Evolutionary conservation across 1,140 invertebrate genomes (phyloP).

Genomic region (Tyrophagus putrescentiae): DNA sequence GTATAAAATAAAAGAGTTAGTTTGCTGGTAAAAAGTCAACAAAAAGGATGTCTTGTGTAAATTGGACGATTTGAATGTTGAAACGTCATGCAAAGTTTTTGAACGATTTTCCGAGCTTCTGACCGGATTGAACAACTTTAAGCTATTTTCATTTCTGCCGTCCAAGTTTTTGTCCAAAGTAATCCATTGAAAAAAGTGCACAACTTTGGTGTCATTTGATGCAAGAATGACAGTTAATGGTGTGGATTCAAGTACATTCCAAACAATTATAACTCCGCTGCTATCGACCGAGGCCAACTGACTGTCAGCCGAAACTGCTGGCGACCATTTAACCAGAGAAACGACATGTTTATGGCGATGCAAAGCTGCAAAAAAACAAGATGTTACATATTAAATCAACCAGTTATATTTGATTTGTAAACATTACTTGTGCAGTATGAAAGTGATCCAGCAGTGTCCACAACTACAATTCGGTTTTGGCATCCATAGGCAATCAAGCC

Average conservation of each 20-base stretch:
- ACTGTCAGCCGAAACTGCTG: background rate
- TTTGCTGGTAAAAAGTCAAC: constrained; percentile 16
- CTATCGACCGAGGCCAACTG: constrained; percentile 42
- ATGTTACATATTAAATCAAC: constrained; percentile 13
- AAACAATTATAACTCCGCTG: constrained; percentile 42
- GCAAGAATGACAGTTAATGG: constrained; percentile 13
- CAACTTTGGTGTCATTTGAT: constrained; percentile 2
- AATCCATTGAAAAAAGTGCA: constrained; percentile 16
- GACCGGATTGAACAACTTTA: background rate
- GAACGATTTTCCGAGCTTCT: background rate
- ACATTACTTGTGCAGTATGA: constrained; percentile 16
- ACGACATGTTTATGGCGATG: constrained; percentile 16
- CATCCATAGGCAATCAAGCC: constrained; percentile 44
- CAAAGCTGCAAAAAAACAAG: constrained; percentile 20
- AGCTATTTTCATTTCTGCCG: background rate
- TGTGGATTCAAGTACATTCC: constrained; percentile 39
- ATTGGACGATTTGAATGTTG: background rate
- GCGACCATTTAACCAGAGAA: constrained; percentile 10
- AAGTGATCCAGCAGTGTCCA: constrained; percentile 38
- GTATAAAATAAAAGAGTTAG: constrained; percentile 13
- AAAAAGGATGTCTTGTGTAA: background rate
- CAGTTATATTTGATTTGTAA: constrained; percentile 17
- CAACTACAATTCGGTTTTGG: constrained; percentile 42
- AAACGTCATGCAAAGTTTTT: background rate
- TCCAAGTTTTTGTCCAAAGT: background rate